Evolutionary conservation across 30 jellyfish, hydroid and myxozoan species (phyloP), one percentile per base, ranked within the genome.

Genomic region (Nemopilema nomurai): DNA sequence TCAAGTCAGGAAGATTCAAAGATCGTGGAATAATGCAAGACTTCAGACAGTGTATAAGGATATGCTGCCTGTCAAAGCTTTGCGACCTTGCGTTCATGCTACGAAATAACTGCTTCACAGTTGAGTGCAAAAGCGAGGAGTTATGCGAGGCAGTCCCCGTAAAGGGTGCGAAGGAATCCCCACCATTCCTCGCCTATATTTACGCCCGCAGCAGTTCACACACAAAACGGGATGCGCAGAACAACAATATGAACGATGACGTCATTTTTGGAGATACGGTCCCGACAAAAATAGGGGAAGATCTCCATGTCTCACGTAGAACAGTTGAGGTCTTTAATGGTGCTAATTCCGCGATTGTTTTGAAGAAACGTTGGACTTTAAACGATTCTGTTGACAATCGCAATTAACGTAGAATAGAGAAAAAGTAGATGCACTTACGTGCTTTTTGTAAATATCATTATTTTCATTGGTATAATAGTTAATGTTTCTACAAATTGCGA

Each of bases 1-100:
- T 93, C 32, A 85, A 69, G 23, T 81, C 98, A 0, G 98, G 98
- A 16, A 89, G 63, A 51, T 93, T 93, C 75, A 85, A 69, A 67
- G 98, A 93, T 85, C 66, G 97, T 18, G 98, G 98, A 16, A 71
- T 85, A 24, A 88, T 88, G 97, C 92, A 66, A 29, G 87, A 85
- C 51, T 89, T 93, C n/a, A 52, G 91, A 20, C 96, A 88, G 63
- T 93, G 98, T 66, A 74, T 93, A 57, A 93, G 80, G 28, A 64
- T 93, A 51, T 93, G 98, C 75, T 93, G 98, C 32, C 29, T 86
- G 28, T 72, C 96, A 26, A 86, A 85, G 51, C 81, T 51, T 31
- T 93, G 98, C 68, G 97, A 93, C 57, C 83, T 93, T 18, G 98
- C 98, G 20, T 93, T 93, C 72, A 88, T 93, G 98, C 79, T 93